Base-by-base conservation (phyloP, 1,140 invertebrate species). In the Stegodyphus mimosarum region DNA sequence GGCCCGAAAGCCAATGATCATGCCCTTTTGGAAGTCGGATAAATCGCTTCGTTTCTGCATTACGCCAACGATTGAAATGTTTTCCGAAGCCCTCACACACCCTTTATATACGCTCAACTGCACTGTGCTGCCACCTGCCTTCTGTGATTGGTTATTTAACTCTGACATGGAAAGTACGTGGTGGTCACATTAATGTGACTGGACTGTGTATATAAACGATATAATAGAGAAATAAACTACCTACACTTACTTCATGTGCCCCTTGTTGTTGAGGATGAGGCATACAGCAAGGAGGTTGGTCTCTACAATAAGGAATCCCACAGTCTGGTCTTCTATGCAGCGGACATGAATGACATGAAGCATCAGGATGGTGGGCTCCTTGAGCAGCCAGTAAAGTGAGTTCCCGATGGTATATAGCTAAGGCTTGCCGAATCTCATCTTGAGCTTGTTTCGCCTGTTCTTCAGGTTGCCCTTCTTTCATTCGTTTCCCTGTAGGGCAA, bases 351-450 rank as follows among this genome's bases (percentile, higher is more conserved):
- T 66, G 67, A 66, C 87, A 71, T n/a, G 83, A 84, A 10, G 63
- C 33, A 63, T 84, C 74, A 2, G 83, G 83, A 7, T 75, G 83
- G 74, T 77, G 83, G 55, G 9, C 81, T 95, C 75, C 67, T n/a
- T 86, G 83, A 11, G 74, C 49, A 15, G 83, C 83, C 74, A 97
- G 91, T 89, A 97, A 96, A 88, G 95, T 94, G 15, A 98, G 92
- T 90, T 98, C 96, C 55, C 96, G 93, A 89, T 97, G 95, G 90
- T 97, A 97, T 15, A 96, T 95, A 88, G 97, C 95, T 13, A 98
- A 91, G 0, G 95, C 95, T 92, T 97, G 92, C 83, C 97, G 93
- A 89, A 97, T 95, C 55, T 96, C 95, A 86, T 98, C 96, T 88
- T 94, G 94, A 77, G 94, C 94, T 87, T 94, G 93, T 85, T 94